Evolutionary conservation across 2,797 vertebrate genomes (phyloP), one percentile per base, ranked within the genome.

Genomic region (Knipowitschia caucasica): DNA sequence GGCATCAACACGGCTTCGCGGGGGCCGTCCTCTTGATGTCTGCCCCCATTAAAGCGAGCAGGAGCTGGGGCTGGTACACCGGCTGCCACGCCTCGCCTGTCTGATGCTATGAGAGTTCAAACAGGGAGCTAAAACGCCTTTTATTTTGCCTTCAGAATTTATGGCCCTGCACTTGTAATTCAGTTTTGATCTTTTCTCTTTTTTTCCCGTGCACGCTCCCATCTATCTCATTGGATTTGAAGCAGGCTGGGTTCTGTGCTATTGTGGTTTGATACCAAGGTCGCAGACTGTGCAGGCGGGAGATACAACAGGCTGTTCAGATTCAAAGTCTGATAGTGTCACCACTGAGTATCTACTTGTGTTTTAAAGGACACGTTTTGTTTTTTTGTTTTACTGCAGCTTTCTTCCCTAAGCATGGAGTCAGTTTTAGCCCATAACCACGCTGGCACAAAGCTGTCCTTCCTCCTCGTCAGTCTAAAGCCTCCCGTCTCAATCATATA

Each of bases 21-120:
- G 40, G 61, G 72, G 71, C 64, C 74, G 54, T 69, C 53, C 59
- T 67, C 77, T 69, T 73, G 51, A 83, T 80, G 80, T 69, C 82
- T 45, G 65, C 66, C 68, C 69, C 77, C 62, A 81, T 88, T 87
- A 86, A 81, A 81, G 62, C 50, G 69, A 42, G 55, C 10, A 50
- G n/a, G n/a, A n/a, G n/a, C n/a, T n/a, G 51, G 46, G 67, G 62
- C 68, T 71, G 4, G 18, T 33, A 3, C 44, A 58, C 49, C 30
- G 15, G 12, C 62, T 15, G 55, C 75, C 70, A 60, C 44, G 67
- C 75, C 59, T 76, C 59, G 44, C 46, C 67, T 67, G 65, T 73
- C 69, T 72, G 62, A 59, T 43, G 63, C 69, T 47, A 59, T 67
- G 39, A 69, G 62, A 52, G 25, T 15, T 23, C 10, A 56, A 54